Evolutionary conservation across 2,797 vertebrate genomes (phyloP).

Genomic region (Allobates femoralis): DNA sequence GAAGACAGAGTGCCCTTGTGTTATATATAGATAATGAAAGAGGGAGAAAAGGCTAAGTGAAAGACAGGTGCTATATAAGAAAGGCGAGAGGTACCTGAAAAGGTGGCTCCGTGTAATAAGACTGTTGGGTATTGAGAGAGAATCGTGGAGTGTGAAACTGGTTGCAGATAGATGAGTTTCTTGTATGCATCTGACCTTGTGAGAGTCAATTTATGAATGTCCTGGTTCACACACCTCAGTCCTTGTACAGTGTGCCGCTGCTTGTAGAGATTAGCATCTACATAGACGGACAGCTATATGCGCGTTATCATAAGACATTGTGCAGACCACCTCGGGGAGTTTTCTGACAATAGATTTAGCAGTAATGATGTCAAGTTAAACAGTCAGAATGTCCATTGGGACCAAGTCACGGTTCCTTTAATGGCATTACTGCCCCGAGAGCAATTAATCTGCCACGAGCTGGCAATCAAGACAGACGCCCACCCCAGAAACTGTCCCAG

Average conservation of each 20-base stretch:
- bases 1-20: constrained; percentile 56
- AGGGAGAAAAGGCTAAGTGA: not conserved
- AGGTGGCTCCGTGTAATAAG: constrained; percentile 2
- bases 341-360: constrained; percentile 63
- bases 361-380: constrained; percentile 62
- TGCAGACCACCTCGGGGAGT: constrained; percentile 57
- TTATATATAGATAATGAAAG: constrained; percentile 51
- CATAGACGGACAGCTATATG: constrained; percentile 55
- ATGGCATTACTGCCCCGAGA: constrained; percentile 57
- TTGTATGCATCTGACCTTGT: constrained; percentile 51
- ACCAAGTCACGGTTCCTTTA: constrained; percentile 53
- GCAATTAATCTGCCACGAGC: constrained; percentile 57
- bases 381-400: constrained; percentile 41
- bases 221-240: constrained; percentile 40
- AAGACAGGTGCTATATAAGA: constrained; percentile 39
- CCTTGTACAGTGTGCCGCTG: constrained; percentile 17
- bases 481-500: constrained; percentile 50
- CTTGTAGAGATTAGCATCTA: constrained; percentile 60
- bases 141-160: constrained; percentile 6
- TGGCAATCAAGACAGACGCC: constrained; percentile 56
- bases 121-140: not conserved
- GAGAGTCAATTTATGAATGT: constrained; percentile 44
- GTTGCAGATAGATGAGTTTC: constrained; percentile 31
- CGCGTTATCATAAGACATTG: constrained; percentile 49
- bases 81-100: constrained; percentile 23